A percentile compares a stretch with the other conserved stretches of the same genome.
These are phyloP conservation scores for Taenaris catops DNA, from an alignment of 2,888 invertebrate species.

Conservation along the genomic window DNA sequence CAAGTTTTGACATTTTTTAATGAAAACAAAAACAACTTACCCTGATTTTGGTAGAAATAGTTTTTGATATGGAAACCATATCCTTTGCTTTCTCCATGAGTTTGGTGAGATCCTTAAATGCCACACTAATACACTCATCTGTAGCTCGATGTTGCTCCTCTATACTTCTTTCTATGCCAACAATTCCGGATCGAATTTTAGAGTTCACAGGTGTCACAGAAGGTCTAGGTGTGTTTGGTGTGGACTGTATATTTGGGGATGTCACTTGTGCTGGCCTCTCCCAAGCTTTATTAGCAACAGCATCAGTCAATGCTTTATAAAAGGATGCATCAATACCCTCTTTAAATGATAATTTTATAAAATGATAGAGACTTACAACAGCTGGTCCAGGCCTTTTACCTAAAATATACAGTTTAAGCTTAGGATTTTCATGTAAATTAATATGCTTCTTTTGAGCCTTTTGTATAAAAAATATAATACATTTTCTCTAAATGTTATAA, in stretches of 20 bases:
- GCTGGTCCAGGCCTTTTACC: constrained; percentile 88
- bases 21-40: no score
- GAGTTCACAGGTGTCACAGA: constrained; percentile 64
- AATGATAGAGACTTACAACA: constrained; percentile 84
- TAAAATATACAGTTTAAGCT: constrained; percentile 37
- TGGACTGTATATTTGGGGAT: constrained; percentile 30
- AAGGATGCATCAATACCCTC: constrained; percentile 87
- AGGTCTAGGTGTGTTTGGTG: constrained; percentile 39
- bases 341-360: constrained; percentile 91
- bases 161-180: constrained; percentile 96
- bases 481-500: no score
- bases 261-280: constrained; percentile 51
- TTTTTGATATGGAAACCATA: constrained; percentile 96
- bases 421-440: neutral
- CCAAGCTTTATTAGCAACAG: constrained; percentile 83
- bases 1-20: no score
- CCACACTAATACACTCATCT: constrained; percentile 93
- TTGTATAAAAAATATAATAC: no score
- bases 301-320: constrained; percentile 81
- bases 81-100: constrained; percentile 98
- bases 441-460: no score
- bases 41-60: constrained; percentile 94
- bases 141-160: constrained; percentile 95
- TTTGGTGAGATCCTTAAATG: constrained; percentile 97
- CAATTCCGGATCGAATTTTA: constrained; percentile 92